A percentile compares a stretch with the other conserved stretches of the same genome.
phyloP scores from a whole-genome alignment of 2,113 vertebrate genomes.

The Felis catus region DNA sequence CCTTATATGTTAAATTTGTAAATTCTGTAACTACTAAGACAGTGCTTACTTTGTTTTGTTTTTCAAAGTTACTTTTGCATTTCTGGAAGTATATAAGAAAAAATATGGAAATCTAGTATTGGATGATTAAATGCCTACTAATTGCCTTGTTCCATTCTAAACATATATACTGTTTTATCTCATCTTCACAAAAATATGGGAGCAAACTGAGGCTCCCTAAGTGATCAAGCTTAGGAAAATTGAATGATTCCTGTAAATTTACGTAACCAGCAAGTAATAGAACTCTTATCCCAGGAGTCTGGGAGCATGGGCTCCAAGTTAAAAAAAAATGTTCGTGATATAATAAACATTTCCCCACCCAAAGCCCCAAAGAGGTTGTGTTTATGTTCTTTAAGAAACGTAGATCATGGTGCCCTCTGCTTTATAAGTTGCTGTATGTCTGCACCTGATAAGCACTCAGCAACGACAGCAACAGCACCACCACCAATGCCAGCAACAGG shows the following conservation, averaged over 20 bases:
- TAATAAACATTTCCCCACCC: not conserved
- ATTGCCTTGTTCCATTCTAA: not conserved
- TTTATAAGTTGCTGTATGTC: not conserved
- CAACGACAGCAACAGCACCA: not conserved
- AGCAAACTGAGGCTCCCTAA: not conserved
- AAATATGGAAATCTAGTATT: not conserved
- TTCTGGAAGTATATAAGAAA: conserved; percentile 13
- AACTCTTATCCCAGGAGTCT: not conserved
- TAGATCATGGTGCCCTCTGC: not conserved
- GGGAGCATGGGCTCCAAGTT: not conserved
- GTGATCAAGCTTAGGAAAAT: not conserved
- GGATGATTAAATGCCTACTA: not conserved
- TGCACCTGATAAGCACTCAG: not conserved
- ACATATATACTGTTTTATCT: not conserved
- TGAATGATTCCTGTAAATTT: not conserved
- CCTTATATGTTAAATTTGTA: not conserved
- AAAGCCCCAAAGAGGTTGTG: not conserved
- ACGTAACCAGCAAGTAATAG: not conserved
- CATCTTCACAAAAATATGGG: not conserved
- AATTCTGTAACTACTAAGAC: not conserved
- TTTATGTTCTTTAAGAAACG: not conserved
- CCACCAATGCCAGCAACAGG: not conserved
- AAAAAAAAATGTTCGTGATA: not conserved
- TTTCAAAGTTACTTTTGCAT: conserved; percentile 41
- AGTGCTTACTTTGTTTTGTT: not conserved